phyloP scores from a whole-genome alignment of 2,888 invertebrate genomes.

The Leistus spinibarbis region DNA sequence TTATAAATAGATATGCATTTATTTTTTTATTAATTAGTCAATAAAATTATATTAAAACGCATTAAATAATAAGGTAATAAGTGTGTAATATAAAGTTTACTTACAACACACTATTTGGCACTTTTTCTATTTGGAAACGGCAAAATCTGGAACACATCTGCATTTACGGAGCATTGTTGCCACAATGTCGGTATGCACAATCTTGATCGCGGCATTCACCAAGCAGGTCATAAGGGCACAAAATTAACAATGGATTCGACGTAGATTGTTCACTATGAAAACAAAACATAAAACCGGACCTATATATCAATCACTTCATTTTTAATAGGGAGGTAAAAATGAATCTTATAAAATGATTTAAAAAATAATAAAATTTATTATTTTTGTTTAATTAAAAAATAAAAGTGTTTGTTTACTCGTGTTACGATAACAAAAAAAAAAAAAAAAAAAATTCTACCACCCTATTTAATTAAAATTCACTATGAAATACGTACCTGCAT shows the following conservation, averaged over 20 bases:
- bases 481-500: constrained; percentile 21
- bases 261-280: constrained; percentile 17
- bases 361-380: constrained; percentile 9
- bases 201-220: constrained; percentile 54
- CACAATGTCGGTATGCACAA: constrained; percentile 52
- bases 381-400: no score
- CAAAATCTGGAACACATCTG: constrained; percentile 22
- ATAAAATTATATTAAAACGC: constrained; percentile 3
- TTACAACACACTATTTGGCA: constrained; percentile 37
- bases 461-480: no score
- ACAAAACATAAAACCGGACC: no score
- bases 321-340: no score
- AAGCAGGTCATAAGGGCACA: constrained; percentile 55
- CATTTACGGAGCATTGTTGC: constrained; percentile 13
- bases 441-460: no score
- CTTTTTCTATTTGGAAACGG: constrained; percentile 21
- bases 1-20: constrained; percentile 28
- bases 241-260: constrained; percentile 50
- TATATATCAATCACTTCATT: no score
- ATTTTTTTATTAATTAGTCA: not conserved
- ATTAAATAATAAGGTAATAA: constrained; percentile 22
- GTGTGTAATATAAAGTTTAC: constrained; percentile 34
- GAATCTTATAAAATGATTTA: constrained; percentile 30
- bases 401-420: no score
- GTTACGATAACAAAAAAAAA: no score